These are phyloP conservation scores for Vesta saturnalis DNA, from an alignment of 2,888 invertebrate species.

Conservation along the genomic window DNA sequence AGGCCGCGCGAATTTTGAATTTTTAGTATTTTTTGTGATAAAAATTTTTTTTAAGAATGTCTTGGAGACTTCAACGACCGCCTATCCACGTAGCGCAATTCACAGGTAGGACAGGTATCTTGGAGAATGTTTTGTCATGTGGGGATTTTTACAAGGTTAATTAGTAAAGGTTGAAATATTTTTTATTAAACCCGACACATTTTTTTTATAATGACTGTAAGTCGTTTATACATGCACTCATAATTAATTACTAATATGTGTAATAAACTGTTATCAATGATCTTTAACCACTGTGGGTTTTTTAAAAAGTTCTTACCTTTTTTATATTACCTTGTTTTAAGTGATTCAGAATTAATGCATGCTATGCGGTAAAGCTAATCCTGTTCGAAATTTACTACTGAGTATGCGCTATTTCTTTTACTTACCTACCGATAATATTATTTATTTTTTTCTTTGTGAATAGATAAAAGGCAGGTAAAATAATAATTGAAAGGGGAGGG, in stretches of 20 bases:
- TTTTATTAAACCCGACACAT: neutral
- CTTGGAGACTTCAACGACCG: slow-evolving; percentile 44
- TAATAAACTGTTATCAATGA: neutral
- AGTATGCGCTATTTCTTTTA: slow-evolving; percentile 10
- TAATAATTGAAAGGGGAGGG: slow-evolving; percentile 25
- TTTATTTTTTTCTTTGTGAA: neutral
- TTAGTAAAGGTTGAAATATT: slow-evolving; percentile 26
- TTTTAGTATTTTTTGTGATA: slow-evolving; percentile 4
- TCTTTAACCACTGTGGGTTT: neutral
- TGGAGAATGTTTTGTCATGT: slow-evolving; percentile 45
- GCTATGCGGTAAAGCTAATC: slow-evolving; percentile 30
- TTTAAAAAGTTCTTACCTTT: slow-evolving; percentile 10
- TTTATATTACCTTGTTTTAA: slow-evolving; percentile 11
- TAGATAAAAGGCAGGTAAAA: slow-evolving; percentile 6
- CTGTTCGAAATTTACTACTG: slow-evolving; percentile 22
- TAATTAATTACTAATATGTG: neutral
- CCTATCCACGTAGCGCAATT: slow-evolving; percentile 48
- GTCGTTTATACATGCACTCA: neutral
- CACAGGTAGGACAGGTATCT: slow-evolving; percentile 50
- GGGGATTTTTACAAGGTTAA: slow-evolving; percentile 17
- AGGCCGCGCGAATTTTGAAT: neutral
- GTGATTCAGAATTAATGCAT: slow-evolving; percentile 33
- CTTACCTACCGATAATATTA: too few species aligned
- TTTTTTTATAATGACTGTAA: neutral
- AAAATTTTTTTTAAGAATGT: slow-evolving; percentile 21